These are phyloP conservation scores for Corydoras maculifer DNA, from an alignment of 2,113 vertebrate genomes.

Conservation along the genomic window DNA sequence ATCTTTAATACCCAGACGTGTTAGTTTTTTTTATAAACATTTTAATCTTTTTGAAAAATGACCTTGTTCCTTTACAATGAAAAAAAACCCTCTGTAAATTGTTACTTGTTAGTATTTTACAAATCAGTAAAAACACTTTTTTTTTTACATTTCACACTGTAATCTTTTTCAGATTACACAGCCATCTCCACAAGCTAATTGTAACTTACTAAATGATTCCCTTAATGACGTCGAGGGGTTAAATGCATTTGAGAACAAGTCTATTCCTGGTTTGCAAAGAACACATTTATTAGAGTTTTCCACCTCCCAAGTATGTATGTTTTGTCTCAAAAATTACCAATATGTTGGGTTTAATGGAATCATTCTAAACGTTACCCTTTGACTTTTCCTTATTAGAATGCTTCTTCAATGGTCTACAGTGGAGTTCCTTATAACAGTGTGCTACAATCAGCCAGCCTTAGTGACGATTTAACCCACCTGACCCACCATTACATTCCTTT, in stretches of 20 bases:
- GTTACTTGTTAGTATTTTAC: no score
- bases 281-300: slow-evolving; percentile 8
- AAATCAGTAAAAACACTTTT: neutral
- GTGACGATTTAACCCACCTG: neutral
- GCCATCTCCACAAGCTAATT: slow-evolving; percentile 20
- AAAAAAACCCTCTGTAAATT: no score
- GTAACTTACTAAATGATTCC: slow-evolving; percentile 14
- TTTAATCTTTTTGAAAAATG: no score
- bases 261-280: slow-evolving; percentile 16
- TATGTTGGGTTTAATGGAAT: neutral
- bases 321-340: neutral
- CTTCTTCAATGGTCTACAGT: slow-evolving; percentile 35
- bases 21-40: no score
- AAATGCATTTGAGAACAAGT: slow-evolving; percentile 26
- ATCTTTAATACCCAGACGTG: no score
- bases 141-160: slow-evolving; percentile 18
- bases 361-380: neutral
- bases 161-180: slow-evolving; percentile 24
- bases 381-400: slow-evolving; percentile 39
- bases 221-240: slow-evolving; percentile 19
- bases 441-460: slow-evolving; percentile 49
- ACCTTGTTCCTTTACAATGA: no score
- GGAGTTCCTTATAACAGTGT: slow-evolving; percentile 60
- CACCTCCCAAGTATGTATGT: slow-evolving; percentile 32
- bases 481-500: slow-evolving; percentile 55